A percentile compares a stretch with the other conserved stretches of the same genome.
Conservation (phyloP, 2,888 invertebrate genomes). For the Hedychridium roseum region DNA sequence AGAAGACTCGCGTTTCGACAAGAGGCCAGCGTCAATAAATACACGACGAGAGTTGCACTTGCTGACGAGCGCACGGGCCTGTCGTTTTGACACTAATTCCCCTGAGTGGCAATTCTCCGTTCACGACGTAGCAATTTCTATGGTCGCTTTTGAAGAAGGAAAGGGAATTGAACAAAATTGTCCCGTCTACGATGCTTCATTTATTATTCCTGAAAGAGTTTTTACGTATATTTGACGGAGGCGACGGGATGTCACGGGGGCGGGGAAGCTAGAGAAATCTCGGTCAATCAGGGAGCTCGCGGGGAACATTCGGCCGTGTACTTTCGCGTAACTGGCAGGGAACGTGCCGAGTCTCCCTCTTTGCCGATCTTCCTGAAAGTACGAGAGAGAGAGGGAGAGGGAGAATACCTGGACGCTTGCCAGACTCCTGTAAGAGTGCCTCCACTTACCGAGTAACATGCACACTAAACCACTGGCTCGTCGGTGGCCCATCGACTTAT, state of each 20-base stretch:
- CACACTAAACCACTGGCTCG: slow-evolving; percentile 42
- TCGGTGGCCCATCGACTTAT: slow-evolving; percentile 42
- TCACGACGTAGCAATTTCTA: too few relatives aligned
- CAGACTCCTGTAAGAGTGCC: slow-evolving; percentile 51
- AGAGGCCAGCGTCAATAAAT: too few relatives aligned
- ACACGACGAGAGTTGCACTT: too few relatives aligned
- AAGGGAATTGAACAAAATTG: too few relatives aligned
- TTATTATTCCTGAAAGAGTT: too few relatives aligned
- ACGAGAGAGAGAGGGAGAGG: slow-evolving; percentile 18
- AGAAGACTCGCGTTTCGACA: too few relatives aligned
- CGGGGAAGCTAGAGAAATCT: slow-evolving; percentile 26
- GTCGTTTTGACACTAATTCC: too few relatives aligned
- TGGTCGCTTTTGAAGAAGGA: too few relatives aligned
- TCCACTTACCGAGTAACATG: slow-evolving; percentile 57
- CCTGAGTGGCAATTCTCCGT: too few relatives aligned
- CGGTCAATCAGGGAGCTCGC: slow-evolving; percentile 45
- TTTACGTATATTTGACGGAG: slow-evolving; percentile 10
- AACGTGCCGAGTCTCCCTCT: slow-evolving; percentile 31
- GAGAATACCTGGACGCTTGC: slow-evolving; percentile 44
- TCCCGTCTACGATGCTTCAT: too few relatives aligned
- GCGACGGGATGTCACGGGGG: slow-evolving; percentile 4
- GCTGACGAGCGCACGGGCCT: too few relatives aligned
- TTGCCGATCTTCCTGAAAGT: too few relatives aligned
- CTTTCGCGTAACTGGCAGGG: slow-evolving; percentile 39
- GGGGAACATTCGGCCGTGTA: slow-evolving; percentile 33